Base-by-base conservation (phyloP, 2,888 invertebrate genomes). In the Ceraclea dissimilis region DNA sequence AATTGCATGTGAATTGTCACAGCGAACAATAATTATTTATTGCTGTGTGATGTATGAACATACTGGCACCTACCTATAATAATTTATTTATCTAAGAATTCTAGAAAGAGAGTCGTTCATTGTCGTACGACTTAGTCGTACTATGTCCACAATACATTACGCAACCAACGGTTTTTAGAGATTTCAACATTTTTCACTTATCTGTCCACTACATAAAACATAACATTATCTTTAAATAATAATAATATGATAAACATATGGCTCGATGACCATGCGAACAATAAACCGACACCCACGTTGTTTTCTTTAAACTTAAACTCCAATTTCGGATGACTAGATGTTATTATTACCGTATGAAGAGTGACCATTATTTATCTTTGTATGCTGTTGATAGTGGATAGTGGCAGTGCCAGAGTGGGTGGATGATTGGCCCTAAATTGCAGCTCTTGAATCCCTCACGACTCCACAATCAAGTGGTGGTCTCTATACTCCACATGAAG, bases 101-200 rank as follows among this genome's bases (percentile, higher is more conserved):
- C 31, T 8, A 6, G 11, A 31, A 6, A 31, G 8, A 8, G n/a
- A 39, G 16, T 39, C 5, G 13, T 13, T 13, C 39, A n/a, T 39
- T 39, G 39, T 39, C 2, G 16, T n/a, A n/a, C n/a, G n/a, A n/a
- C n/a, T n/a, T n/a, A n/a, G n/a, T n/a, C n/a, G n/a, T n/a, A n/a
- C 2, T 39, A n/a, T 8, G 39, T 39, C 4, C 4, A 16, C 13
- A 39, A 39, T 39, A n/a, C n/a, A 39, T 39, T 16, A 13, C 13
- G 2, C 13, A 4, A 39, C 39, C 13, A 8, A 13, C 2, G 13
- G 16, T 13, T 16, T 39, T 39, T 39, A 39, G n/a, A 39, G 13
- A 39, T 39, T 39, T 39, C 39, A 39, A 39, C 39, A 39, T 39
- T 39, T 39, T 39, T 16, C 39, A 39, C 39, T 39, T 39, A 39